A percentile compares a stretch with the other conserved stretches of the same genome.
These are phyloP conservation scores for Rachycentron canadum DNA, from an alignment of 2,797 vertebrate genomes.

Conservation along the genomic window DNA sequence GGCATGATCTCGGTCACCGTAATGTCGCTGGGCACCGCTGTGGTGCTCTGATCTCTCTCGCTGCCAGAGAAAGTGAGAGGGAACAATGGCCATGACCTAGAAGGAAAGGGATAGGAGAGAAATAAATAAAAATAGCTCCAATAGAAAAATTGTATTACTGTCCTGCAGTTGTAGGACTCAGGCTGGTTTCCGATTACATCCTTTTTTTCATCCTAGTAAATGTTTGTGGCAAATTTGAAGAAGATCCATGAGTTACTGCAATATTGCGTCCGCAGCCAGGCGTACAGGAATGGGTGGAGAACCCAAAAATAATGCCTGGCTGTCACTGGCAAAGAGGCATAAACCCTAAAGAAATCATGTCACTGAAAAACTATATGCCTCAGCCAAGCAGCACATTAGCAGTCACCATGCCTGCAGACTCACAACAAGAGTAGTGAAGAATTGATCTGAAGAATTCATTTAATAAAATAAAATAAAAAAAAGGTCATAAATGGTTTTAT, in stretches of 20 bases:
- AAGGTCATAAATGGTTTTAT: neutral
- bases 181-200: no score
- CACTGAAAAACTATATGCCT: neutral
- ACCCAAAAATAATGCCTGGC: no score
- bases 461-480: no score
- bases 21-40: conserved; percentile 90
- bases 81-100: conserved; percentile 96
- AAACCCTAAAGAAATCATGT: no score
- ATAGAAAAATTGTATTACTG: neutral
- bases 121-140: neutral
- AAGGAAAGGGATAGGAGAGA: conserved; percentile 8
- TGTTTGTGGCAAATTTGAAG: no score
- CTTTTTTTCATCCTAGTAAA: no score
- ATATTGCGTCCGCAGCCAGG: no score
- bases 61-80: conserved; percentile 92
- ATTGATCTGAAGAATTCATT: neutral
- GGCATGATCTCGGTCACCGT: conserved; percentile 57
- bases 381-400: neutral
- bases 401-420: neutral
- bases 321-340: no score
- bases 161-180: no score
- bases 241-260: no score
- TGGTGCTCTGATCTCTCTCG: conserved; percentile 90
- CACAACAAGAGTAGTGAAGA: neutral
- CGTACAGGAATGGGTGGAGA: no score